These are phyloP conservation scores for Pristionchus mayeri DNA, from an alignment of 2,888 invertebrate genomes.

Conservation along the genomic window DNA sequence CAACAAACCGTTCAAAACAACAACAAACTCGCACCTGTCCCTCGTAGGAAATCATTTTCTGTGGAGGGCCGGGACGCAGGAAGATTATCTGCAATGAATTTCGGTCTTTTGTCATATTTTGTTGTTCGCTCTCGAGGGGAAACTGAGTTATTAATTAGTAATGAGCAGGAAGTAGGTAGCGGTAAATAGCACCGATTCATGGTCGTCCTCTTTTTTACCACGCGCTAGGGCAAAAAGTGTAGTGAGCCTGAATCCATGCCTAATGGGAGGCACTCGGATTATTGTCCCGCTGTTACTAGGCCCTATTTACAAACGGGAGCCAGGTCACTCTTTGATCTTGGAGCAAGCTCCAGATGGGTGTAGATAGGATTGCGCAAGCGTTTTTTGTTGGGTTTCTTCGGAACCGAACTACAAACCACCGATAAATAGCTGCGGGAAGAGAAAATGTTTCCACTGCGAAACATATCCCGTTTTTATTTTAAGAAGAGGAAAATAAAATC, in stretches of 20 bases:
- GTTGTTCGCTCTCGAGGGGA: neutral
- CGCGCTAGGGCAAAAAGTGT: no score
- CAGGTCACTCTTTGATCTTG: no score
- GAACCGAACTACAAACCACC: neutral
- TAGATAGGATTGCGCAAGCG: neutral
- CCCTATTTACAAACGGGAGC: neutral
- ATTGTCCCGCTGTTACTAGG: neutral
- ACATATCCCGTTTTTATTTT: neutral
- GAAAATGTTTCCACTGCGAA: neutral
- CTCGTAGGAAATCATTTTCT: constrained; percentile 71
- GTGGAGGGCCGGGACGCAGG: constrained; percentile 71
- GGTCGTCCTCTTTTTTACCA: no score
- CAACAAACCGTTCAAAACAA: no score
- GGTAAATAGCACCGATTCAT: constrained; percentile 10
- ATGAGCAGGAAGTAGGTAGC: neutral
- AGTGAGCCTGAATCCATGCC: no score
- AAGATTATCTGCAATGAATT: constrained; percentile 69
- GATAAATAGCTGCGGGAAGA: no score
- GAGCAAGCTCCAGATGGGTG: no score
- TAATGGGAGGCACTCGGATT: neutral
- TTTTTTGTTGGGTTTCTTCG: neutral
- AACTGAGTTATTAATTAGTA: neutral
- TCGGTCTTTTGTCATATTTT: neutral
- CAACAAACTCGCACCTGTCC: constrained; percentile 67
- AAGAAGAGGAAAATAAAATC: constrained; percentile 54